Evolutionary conservation across 1,140 invertebrate species (phyloP).

Genomic region (Drosophila rhopaloa): DNA sequence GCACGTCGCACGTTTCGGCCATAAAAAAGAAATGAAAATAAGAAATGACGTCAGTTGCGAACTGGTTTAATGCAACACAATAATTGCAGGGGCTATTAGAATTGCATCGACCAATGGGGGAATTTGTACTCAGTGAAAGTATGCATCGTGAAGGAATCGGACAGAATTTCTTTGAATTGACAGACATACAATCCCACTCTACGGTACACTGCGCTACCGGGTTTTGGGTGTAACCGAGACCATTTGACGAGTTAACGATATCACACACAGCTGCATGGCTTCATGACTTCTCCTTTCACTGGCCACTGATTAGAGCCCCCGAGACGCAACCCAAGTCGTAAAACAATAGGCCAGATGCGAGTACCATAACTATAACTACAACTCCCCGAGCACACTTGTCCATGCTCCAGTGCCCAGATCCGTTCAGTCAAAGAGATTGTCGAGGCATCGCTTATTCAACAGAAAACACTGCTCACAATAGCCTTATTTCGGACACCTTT

Average conservation of each 20-base stretch:
- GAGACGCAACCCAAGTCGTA: conserved; percentile 56
- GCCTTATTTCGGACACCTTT: conserved; percentile 53
- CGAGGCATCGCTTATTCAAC: conserved; percentile 61
- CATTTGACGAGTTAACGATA: conserved; percentile 73
- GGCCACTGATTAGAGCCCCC: conserved; percentile 60
- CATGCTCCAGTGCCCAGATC: conserved; percentile 62
- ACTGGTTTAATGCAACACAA: conserved; percentile 58
- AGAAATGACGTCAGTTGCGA: conserved; percentile 28
- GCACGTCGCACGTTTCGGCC: conserved; percentile 62
- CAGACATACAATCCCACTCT: conserved; percentile 27
- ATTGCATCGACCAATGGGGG: conserved; percentile 55
- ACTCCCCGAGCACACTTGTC: conserved; percentile 14
- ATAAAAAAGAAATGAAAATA: conserved; percentile 34
- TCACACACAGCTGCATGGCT: conserved; percentile 66
- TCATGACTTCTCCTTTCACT: conserved; percentile 79
- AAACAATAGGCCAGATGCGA: conserved; percentile 62
- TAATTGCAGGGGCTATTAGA: conserved; percentile 69
- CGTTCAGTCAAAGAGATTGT: conserved; percentile 49
- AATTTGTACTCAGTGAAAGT: conserved; percentile 39
- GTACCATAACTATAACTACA: not conserved
- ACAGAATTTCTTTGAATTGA: conserved; percentile 28
- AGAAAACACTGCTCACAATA: conserved; percentile 53
- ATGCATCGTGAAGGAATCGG: not conserved
- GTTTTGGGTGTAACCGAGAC: conserved; percentile 71
- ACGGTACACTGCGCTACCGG: conserved; percentile 76